phyloP scores from a whole-genome alignment of 2,888 invertebrate species.

The Thereva nobilitata region DNA sequence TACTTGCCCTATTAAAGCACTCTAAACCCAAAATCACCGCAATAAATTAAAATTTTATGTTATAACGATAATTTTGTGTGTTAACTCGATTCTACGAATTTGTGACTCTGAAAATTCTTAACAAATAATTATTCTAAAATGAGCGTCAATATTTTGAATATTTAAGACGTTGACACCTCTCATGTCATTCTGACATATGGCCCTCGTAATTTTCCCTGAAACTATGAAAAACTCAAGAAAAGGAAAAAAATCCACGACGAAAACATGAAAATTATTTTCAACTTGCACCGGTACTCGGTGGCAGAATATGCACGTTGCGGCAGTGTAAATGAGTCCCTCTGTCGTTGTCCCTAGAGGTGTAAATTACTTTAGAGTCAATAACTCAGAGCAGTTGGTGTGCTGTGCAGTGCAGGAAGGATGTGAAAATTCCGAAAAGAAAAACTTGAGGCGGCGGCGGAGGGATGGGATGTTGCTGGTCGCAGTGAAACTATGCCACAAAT shows the following conservation, averaged over 20 bases:
- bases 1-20: too few species aligned
- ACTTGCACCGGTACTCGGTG: background rate
- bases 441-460: background rate
- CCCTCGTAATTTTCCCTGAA: slow-evolving; percentile 32
- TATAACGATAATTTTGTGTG: too few species aligned
- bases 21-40: too few species aligned
- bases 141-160: slow-evolving; percentile 34
- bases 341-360: slow-evolving; percentile 26
- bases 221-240: slow-evolving; percentile 26
- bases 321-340: slow-evolving; percentile 13
- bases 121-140: slow-evolving; percentile 7
- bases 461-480: background rate
- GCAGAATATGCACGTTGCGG: background rate
- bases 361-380: slow-evolving; percentile 30
- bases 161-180: slow-evolving; percentile 23
- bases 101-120: too few species aligned
- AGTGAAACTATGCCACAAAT: slow-evolving; percentile 36
- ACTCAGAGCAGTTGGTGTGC: slow-evolving; percentile 20
- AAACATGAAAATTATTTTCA: slow-evolving; percentile 21
- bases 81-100: too few species aligned
- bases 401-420: slow-evolving; percentile 9
- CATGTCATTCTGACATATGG: slow-evolving; percentile 33
- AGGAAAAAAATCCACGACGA: background rate
- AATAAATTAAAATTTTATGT: too few species aligned
- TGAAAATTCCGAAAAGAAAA: background rate